phyloP scores from a whole-genome alignment of 2,797 vertebrate genomes.

The Typhlichthys subterraneus region DNA sequence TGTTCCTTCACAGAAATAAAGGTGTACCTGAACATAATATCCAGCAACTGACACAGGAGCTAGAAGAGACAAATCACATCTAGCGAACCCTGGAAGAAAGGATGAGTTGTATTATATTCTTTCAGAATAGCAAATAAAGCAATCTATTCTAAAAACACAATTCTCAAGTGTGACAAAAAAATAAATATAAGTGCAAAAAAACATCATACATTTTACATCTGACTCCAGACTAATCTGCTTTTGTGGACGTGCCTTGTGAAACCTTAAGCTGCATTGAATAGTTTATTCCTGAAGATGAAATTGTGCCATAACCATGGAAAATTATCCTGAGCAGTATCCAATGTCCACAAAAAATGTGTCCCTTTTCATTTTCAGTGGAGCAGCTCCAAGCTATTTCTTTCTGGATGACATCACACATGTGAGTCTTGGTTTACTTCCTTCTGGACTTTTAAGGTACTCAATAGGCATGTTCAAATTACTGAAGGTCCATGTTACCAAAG shows the following conservation, averaged over 20 bases:
- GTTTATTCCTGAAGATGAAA: conserved; percentile 49
- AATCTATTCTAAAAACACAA: background rate
- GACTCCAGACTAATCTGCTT: conserved; percentile 7
- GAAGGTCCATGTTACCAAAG: conserved; percentile 11
- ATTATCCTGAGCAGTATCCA: conserved; percentile 39
- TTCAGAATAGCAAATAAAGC: background rate
- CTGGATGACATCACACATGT: conserved; percentile 12
- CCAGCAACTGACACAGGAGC: conserved; percentile 2
- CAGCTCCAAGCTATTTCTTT: conserved; percentile 26
- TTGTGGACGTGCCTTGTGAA: conserved; percentile 15
- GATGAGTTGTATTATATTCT: background rate
- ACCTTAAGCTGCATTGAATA: conserved; percentile 27
- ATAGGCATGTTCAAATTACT: conserved; percentile 20
- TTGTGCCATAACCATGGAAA: conserved; percentile 49
- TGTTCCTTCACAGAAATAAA: conserved; percentile 32
- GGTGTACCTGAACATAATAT: conserved; percentile 15
- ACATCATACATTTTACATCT: too few species aligned
- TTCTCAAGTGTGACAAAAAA: background rate
- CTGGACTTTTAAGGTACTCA: conserved; percentile 19
- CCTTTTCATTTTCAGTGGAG: conserved; percentile 47
- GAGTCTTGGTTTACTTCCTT: conserved; percentile 32
- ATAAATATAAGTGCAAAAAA: too few species aligned
- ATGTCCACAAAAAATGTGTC: conserved; percentile 38
- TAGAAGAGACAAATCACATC: conserved; percentile 14
- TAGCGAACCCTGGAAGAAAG: conserved; percentile 6